phyloP scores from a whole-genome alignment of 2,797 vertebrate genomes.

The Champsocephalus gunnari region DNA sequence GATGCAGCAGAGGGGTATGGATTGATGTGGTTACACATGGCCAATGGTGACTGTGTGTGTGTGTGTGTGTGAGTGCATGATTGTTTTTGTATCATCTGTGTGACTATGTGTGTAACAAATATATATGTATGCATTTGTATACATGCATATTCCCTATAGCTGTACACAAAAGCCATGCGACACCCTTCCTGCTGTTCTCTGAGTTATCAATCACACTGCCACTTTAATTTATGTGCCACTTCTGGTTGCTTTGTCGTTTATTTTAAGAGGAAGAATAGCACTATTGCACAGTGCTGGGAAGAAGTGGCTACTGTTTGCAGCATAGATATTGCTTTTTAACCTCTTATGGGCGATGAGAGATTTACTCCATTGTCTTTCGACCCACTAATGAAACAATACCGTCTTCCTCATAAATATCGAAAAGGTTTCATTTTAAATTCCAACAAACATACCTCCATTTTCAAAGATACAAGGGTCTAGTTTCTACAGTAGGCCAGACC shows the following conservation, averaged over 20 bases:
- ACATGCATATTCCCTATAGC: constrained; percentile 69
- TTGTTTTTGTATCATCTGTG: constrained; percentile 39
- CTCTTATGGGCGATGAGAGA: constrained; percentile 65
- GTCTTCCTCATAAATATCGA: background rate
- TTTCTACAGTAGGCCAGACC: background rate
- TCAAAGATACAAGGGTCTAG: background rate
- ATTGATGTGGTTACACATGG: constrained; percentile 91
- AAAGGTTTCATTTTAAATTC: background rate
- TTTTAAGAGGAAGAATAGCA: constrained; percentile 92
- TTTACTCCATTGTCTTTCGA: constrained; percentile 4
- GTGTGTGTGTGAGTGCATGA: constrained; percentile 24
- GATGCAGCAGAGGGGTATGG: constrained; percentile 74
- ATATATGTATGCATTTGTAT: constrained; percentile 28
- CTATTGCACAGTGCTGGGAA: constrained; percentile 87
- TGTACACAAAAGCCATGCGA: constrained; percentile 87
- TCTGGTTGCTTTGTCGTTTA: constrained; percentile 95
- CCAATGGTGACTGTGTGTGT: constrained; percentile 42
- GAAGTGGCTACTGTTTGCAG: constrained; percentile 84
- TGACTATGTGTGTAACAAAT: constrained; percentile 8
- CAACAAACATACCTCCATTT: background rate
- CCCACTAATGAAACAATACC: constrained; percentile 8
- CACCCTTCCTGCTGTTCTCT: constrained; percentile 86
- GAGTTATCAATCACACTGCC: constrained; percentile 94
- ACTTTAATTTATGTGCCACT: constrained; percentile 96
- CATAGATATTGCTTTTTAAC: constrained; percentile 86